Percentiles rank a stretch among this genome's conserved stretches.
phyloP scores from a whole-genome alignment of 2,113 vertebrate species.

The Hymenochirus boettgeri region DNA sequence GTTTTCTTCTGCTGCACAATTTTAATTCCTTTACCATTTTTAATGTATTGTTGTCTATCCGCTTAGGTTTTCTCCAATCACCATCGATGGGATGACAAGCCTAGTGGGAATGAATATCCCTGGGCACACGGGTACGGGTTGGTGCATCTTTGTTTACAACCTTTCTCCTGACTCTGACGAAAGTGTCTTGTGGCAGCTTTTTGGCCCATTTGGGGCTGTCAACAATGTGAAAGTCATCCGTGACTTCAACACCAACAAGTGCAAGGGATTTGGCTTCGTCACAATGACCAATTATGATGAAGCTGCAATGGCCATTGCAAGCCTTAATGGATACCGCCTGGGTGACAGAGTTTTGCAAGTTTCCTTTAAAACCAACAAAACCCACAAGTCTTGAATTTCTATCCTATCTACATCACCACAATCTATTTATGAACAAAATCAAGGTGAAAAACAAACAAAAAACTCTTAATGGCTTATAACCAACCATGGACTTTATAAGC shows the following conservation, averaged over 20 bases:
- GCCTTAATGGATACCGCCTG: constrained; percentile 98
- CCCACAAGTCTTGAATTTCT: constrained; percentile 99
- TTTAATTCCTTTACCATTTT: background rate
- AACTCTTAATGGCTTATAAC: constrained; percentile 99
- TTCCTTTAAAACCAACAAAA: constrained; percentile 99
- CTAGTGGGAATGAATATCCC: constrained; percentile 99
- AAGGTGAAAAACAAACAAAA: constrained; percentile 83
- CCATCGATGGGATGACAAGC: constrained; percentile 98
- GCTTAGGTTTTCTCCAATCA: constrained; percentile 95
- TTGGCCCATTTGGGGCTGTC: constrained; percentile 96
- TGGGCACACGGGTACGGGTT: constrained; percentile 95
- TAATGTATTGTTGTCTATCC: background rate
- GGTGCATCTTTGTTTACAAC: constrained; percentile 99
- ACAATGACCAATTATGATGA: constrained; percentile 99
- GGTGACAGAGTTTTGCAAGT: constrained; percentile 99
- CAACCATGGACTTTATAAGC: constrained; percentile 99
- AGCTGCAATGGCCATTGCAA: constrained; percentile 98
- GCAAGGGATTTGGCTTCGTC: constrained; percentile 99
- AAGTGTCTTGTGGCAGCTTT: constrained; percentile 98
- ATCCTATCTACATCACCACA: constrained; percentile 74
- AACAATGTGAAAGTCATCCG: constrained; percentile 99
- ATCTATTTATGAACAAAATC: constrained; percentile 72
- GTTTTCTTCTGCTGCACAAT: no score
- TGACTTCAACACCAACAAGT: constrained; percentile 99
- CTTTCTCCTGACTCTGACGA: constrained; percentile 97